Conservation (phyloP, 2,888 invertebrate genomes). For the Chelonus formosanus region DNA sequence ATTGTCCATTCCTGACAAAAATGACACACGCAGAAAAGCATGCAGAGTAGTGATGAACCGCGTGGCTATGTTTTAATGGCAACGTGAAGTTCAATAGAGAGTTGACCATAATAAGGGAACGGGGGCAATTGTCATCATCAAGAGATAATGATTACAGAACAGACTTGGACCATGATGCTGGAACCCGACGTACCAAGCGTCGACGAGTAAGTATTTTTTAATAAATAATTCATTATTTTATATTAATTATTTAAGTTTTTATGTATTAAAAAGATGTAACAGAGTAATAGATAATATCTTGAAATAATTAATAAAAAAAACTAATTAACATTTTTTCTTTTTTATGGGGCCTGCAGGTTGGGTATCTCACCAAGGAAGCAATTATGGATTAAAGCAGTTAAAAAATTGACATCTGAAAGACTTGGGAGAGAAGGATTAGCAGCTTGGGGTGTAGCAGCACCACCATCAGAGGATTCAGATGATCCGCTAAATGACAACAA, state of each 20-base stretch:
- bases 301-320: too few relatives aligned
- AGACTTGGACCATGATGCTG: conserved; percentile 66
- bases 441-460: conserved; percentile 57
- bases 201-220: conserved; percentile 56
- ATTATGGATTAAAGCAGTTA: conserved; percentile 65
- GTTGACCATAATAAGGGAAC: conserved; percentile 13
- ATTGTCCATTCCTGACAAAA: conserved; percentile 17
- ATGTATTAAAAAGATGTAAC: neutral
- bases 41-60: conserved; percentile 38
- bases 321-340: too few relatives aligned
- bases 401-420: conserved; percentile 63
- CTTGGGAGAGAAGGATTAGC: conserved; percentile 62
- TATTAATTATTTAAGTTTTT: neutral
- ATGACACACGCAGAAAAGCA: conserved; percentile 16
- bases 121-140: conserved; percentile 43
- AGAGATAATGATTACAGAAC: conserved; percentile 65
- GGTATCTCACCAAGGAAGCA: conserved; percentile 63
- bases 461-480: conserved; percentile 47
- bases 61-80: conserved; percentile 40
- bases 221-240: neutral
- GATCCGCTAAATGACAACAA: conserved; percentile 44
- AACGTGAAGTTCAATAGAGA: conserved; percentile 37
- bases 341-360: conserved; percentile 39
- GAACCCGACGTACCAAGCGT: conserved; percentile 62
- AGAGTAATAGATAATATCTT: too few relatives aligned